These are phyloP conservation scores for Corythornis leucogaster DNA, from an alignment of 2,797 vertebrate species.

Conservation along the genomic window DNA sequence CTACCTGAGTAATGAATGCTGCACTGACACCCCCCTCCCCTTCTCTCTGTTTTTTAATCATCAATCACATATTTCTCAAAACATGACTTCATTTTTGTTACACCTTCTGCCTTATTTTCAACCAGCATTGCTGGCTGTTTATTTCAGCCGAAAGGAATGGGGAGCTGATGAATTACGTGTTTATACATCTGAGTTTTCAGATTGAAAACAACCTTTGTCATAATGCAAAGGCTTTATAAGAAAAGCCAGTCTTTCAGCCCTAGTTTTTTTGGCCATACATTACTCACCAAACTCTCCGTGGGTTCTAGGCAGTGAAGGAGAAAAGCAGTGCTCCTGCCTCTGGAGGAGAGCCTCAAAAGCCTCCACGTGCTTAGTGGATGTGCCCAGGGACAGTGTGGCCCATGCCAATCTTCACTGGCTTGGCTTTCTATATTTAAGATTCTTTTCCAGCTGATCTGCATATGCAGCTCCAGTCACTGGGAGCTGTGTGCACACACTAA, in stretches of 20 bases:
- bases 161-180: slow-evolving; percentile 54
- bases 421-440: background rate
- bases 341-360: background rate
- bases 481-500: background rate
- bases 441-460: background rate
- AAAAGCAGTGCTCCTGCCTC: background rate
- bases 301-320: background rate
- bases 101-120: slow-evolving; percentile 67
- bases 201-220: slow-evolving; percentile 36
- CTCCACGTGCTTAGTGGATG: background rate
- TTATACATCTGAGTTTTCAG: slow-evolving; percentile 57
- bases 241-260: slow-evolving; percentile 25
- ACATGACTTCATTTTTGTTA: slow-evolving; percentile 71
- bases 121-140: slow-evolving; percentile 59
- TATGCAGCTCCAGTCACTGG: background rate
- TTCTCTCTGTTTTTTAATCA: slow-evolving; percentile 70
- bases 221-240: slow-evolving; percentile 45
- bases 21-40: slow-evolving; percentile 11
- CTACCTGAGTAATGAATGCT: slow-evolving; percentile 61
- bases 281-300: background rate
- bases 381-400: background rate
- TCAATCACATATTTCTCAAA: slow-evolving; percentile 70
- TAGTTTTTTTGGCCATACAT: background rate
- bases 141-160: slow-evolving; percentile 48
- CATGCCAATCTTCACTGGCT: background rate